Evolutionary conservation across 2,113 vertebrate species (phyloP), one percentile per base, ranked within the genome.

Genomic region (Bucco capensis): DNA sequence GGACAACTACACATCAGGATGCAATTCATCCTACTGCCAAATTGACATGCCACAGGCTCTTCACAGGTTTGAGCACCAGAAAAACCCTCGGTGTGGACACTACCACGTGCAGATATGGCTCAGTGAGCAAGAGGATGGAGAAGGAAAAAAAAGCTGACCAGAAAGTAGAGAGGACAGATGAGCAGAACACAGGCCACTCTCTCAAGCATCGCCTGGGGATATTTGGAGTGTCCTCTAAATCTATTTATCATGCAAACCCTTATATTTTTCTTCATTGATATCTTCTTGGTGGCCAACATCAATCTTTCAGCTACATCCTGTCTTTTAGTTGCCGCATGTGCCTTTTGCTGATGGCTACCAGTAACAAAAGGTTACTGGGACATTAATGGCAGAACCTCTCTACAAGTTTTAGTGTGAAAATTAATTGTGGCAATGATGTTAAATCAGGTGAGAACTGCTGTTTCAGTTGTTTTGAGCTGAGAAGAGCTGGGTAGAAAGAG

Each of bases 401-500:
- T 83, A 81, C 42, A 65, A 88, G 82, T 27, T 91, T 69, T 54
- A 38, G 54, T 78, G 38, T 80, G 64, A 88, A 89, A 94, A 66
- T 89, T 65, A 95, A 83, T 75, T 30, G 62, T 66, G 57, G 79
- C 54, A 93, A 86, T 90, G 54, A 90, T 17, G 35, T 70, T 37
- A 13, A 91, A 88, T 87, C 74, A 90, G 70, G 23, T 86, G 80
- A 89, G 42, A 92, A 78, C 66, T 86, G 25, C 42, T 80, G 74
- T 91, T 78, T 89, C 89, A 83, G 33, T 74, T 73, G 47, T 94
- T 71, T 46, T 64, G 31, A 46, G 12, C 19, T 95, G 54, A 95
- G 42, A 92, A 85, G 60, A 90, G 56, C 62, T 61, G 35, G 8
- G 83, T 87, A 88, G 64, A 83, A 94, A 94, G 73, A 67, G 62